A percentile compares a stretch with the other conserved stretches of the same genome.
These are phyloP conservation scores for Antechinus stuartii DNA, from an alignment of 2,113 vertebrate genomes.

Conservation along the genomic window DNA sequence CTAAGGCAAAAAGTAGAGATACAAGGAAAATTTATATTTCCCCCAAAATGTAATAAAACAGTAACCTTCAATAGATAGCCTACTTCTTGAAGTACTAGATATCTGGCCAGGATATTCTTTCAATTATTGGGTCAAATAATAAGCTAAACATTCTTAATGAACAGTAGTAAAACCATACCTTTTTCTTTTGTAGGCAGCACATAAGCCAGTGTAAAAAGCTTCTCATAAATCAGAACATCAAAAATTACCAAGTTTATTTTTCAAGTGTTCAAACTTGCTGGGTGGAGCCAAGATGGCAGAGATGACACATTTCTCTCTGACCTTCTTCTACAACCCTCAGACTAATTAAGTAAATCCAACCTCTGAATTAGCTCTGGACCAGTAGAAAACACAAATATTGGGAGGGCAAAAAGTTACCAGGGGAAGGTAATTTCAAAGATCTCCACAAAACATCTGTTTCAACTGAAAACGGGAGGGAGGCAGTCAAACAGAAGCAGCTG, in stretches of 20 bases:
- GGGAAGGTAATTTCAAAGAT: no score
- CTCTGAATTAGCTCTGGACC: no score
- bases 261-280: neutral
- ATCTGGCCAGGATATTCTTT: neutral
- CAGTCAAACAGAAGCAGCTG: no score
- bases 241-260: neutral
- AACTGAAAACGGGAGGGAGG: no score
- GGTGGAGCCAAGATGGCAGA: no score
- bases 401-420: no score
- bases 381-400: no score
- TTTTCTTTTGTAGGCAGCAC: neutral
- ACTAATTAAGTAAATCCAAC: no score
- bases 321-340: no score
- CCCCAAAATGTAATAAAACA: neutral
- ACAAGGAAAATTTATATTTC: neutral
- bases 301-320: no score
- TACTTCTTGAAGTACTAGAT: neutral
- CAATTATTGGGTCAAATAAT: neutral
- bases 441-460: no score
- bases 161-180: neutral
- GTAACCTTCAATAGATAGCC: neutral
- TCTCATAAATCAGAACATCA: neutral
- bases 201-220: neutral
- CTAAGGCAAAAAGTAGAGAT: neutral
- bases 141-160: neutral